Evolutionary conservation across 2,888 invertebrate genomes (phyloP), one percentile per base, ranked within the genome.

Genomic region (Habrosyne pyritoides): DNA sequence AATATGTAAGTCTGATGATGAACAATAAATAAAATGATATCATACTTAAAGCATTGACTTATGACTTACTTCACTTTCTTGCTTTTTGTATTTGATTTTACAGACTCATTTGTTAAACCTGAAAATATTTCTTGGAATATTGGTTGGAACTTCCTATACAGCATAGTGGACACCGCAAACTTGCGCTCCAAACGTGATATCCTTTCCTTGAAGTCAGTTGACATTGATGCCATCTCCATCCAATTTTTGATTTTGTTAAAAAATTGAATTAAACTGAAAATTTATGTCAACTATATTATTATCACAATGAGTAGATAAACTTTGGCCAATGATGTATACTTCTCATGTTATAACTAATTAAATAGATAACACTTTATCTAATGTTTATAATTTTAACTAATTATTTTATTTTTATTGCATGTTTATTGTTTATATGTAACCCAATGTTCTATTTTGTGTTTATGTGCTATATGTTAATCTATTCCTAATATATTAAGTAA

Each of bases 211-310:
- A 98, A 97, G 56, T 97, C 96, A 69, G 95, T 95, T 0, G 98
- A 95, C 87, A 98, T 94, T 64, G 96, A 95, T 0, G 98, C 96
- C 98, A 99, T 98, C 75, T 98, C 98, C 60, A 97, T 95, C 99
- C 99, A 99, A 78, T 96, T 96, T 81, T 97, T 96, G 77, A 98
- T 98, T 92, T 99, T 99, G 64, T 95, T 95, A 80, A 99, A 98
- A 88, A 99, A 99, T 76, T 99, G 97, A 60, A 97, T 96, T 60
- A 99, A 93, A 79, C 98, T 98, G 90, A 60, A 93, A 92, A 54
- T 21, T 51, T 21, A n/a, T n/a, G 6, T 7, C 3, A n/a, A n/a
- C 22, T 10, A 51, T 47, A 42, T 42, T 42, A 7, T 18, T 14
- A 36, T 14, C 36, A 14, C 3, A 1, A 2, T 42, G 2, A 8